Percentiles rank a stretch among this genome's conserved stretches.
Conservation (phyloP, 1,140 invertebrate species). For the Drepana arcuata region DNA sequence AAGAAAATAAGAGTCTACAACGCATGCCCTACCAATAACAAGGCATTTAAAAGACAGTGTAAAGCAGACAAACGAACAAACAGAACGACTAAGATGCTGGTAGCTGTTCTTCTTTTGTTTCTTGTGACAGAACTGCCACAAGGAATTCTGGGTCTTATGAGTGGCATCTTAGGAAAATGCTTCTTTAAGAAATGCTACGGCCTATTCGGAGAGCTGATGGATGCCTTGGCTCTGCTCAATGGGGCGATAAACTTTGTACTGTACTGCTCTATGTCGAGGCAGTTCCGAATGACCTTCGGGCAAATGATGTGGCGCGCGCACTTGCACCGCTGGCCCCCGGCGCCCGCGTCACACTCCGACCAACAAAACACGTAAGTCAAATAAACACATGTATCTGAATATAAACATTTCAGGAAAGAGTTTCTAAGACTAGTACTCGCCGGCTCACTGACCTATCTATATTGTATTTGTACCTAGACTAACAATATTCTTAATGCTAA, state of each 20-base stretch:
- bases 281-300: conserved; percentile 90
- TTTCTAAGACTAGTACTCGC: too few species aligned
- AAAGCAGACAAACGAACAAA: conserved; percentile 76
- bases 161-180: conserved; percentile 79
- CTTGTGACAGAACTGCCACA: conserved; percentile 91
- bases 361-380: conserved; percentile 49
- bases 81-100: conserved; percentile 90
- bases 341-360: conserved; percentile 46
- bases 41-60: conserved; percentile 77
- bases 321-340: conserved; percentile 53
- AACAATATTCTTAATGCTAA: too few species aligned
- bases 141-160: conserved; percentile 81
- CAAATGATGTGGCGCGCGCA: conserved; percentile 78
- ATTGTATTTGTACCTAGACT: too few species aligned
- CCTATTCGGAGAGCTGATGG: conserved; percentile 91
- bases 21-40: conserved; percentile 47
- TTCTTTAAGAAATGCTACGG: conserved; percentile 84
- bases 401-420: too few species aligned
- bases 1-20: conserved; percentile 52
- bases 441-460: too few species aligned
- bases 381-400: too few species aligned
- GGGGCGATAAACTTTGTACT: conserved; percentile 94
- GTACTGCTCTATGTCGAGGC: conserved; percentile 94
- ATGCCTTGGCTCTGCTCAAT: conserved; percentile 91
- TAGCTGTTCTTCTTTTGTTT: conserved; percentile 89